Conservation (phyloP, 2,888 invertebrate species). For the Cataglyphis rosenhaueri region DNA sequence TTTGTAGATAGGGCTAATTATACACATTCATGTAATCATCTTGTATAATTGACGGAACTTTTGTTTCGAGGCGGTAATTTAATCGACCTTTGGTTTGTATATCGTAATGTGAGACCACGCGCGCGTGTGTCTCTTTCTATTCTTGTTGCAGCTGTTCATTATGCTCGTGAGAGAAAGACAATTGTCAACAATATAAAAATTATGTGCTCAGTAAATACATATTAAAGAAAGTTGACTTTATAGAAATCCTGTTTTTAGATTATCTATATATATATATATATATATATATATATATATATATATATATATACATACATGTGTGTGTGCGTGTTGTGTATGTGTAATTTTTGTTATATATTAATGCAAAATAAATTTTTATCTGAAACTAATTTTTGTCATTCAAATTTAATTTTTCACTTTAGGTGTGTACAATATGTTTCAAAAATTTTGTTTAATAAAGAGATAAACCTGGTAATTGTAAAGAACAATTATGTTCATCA, state of each 20-base stretch:
- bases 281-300: too few species aligned
- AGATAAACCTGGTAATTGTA: neutral
- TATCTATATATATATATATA: neutral
- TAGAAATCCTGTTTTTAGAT: neutral
- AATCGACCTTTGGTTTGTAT: slow-evolving; percentile 10
- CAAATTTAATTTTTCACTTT: neutral
- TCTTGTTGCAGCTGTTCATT: slow-evolving; percentile 8
- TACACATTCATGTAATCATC: slow-evolving; percentile 56
- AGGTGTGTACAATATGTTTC: neutral
- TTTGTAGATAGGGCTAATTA: slow-evolving; percentile 63
- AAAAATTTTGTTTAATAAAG: neutral
- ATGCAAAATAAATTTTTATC: slow-evolving; percentile 13
- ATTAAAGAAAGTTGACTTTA: neutral
- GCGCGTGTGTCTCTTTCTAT: neutral
- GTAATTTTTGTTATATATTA: slow-evolving; percentile 37
- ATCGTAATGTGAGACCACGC: neutral
- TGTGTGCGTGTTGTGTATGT: neutral
- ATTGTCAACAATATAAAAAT: neutral
- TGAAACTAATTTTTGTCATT: neutral
- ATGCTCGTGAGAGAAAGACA: neutral
- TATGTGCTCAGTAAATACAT: slow-evolving; percentile 2
- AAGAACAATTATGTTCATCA: neutral
- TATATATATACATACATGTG: slow-evolving; percentile 5
- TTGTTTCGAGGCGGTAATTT: slow-evolving; percentile 41
- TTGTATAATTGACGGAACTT: neutral